Evolutionary conservation across 2,888 invertebrate species (phyloP).

Genomic region (Dicyrtomina minuta): DNA sequence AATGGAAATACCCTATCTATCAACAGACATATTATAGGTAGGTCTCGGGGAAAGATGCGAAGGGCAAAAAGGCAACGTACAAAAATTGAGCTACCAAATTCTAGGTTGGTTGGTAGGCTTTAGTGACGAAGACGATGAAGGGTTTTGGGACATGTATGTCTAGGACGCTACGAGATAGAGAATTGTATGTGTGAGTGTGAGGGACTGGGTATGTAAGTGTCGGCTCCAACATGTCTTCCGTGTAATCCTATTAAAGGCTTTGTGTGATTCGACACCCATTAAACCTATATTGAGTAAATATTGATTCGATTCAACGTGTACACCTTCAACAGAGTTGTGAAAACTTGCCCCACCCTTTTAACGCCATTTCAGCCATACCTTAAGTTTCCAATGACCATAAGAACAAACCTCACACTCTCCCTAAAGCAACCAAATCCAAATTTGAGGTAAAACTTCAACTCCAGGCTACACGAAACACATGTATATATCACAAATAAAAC

Average conservation of each 20-base stretch:
- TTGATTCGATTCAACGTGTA: slow-evolving; percentile 27
- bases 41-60: no score
- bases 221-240: neutral
- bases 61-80: no score
- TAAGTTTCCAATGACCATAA: slow-evolving; percentile 3
- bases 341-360: slow-evolving; percentile 26
- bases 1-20: no score
- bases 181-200: neutral
- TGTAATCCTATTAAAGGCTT: slow-evolving; percentile 27
- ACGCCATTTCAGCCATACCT: slow-evolving; percentile 21
- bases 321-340: slow-evolving; percentile 21
- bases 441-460: no score
- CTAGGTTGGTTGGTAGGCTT: no score
- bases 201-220: neutral
- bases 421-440: no score
- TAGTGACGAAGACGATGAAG: no score
- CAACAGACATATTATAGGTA: no score
- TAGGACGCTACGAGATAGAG: neutral
- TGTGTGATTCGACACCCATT: slow-evolving; percentile 24
- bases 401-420: no score
- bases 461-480: no score
- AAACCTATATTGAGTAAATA: slow-evolving; percentile 25
- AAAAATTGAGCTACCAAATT: no score
- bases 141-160: neutral
- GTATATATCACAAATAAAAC: no score